phyloP scores from a whole-genome alignment of 2,888 invertebrate species.

The Melanophora roralis region DNA sequence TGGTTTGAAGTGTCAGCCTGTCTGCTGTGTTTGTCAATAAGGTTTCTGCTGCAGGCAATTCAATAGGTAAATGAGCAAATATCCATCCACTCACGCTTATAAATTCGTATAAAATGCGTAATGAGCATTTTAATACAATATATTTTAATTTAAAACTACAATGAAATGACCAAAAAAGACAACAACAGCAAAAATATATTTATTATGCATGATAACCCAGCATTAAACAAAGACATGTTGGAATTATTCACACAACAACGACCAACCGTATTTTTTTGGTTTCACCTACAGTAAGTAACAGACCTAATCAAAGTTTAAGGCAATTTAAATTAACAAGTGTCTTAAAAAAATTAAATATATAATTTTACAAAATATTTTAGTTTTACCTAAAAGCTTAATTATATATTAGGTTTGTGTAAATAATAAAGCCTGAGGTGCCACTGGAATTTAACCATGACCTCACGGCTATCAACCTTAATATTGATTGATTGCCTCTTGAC shows the following conservation, averaged over 20 bases:
- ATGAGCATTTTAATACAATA: slow-evolving; percentile 56
- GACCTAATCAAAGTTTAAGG: slow-evolving; percentile 5
- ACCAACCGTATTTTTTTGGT: neutral
- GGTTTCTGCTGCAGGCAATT: slow-evolving; percentile 55
- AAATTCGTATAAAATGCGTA: slow-evolving; percentile 41
- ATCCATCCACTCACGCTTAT: neutral
- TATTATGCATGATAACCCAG: slow-evolving; percentile 22
- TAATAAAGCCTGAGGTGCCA: neutral
- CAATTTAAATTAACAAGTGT: neutral
- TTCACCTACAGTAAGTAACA: neutral
- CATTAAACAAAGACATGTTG: slow-evolving; percentile 9
- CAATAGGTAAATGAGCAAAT: neutral
- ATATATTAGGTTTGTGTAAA: neutral
- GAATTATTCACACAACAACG: neutral
- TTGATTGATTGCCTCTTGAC: slow-evolving; percentile 2
- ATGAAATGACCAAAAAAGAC: neutral
- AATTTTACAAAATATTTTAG: too few species aligned
- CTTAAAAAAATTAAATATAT: neutral
- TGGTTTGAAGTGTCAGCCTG: slow-evolving; percentile 4
- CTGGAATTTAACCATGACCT: neutral
- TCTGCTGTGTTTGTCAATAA: slow-evolving; percentile 51
- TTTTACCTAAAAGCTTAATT: neutral
- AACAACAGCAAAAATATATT: neutral
- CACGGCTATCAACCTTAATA: neutral
- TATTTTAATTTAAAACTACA: slow-evolving; percentile 54